Conservation (phyloP, 2,113 vertebrate genomes). For the Dolichallabes microphthalmus region DNA sequence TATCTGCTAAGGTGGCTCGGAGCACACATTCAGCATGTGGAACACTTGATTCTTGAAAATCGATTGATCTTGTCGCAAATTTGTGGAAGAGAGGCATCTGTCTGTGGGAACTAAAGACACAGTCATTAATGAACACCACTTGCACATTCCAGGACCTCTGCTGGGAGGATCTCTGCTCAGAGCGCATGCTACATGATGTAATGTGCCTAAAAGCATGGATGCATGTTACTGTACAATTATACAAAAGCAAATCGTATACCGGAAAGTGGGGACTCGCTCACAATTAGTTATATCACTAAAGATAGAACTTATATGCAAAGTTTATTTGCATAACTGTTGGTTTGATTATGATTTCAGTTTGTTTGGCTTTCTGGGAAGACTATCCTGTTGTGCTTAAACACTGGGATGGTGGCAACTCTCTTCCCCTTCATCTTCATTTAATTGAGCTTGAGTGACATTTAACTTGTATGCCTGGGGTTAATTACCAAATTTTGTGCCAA, state of each 20-base stretch:
- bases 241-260: background rate
- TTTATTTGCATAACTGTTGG: conserved; percentile 23
- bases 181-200: background rate
- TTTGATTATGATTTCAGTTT: background rate
- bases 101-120: too few species aligned
- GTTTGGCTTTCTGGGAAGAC: background rate
- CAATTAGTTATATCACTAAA: background rate
- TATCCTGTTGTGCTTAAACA: background rate
- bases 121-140: too few species aligned
- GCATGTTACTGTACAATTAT: background rate
- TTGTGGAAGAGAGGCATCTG: too few species aligned
- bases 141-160: too few species aligned
- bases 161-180: too few species aligned
- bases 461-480: conserved; percentile 24
- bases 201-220: background rate
- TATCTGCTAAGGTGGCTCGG: too few species aligned
- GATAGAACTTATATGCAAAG: too few species aligned
- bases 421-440: background rate
- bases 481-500: background rate
- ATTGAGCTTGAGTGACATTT: conserved; percentile 27
- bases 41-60: too few species aligned
- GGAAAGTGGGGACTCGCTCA: background rate
- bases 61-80: too few species aligned
- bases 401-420: background rate
- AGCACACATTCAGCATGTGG: too few species aligned